A percentile compares a stretch with the other conserved stretches of the same genome.
These are phyloP conservation scores for Ondatra zibethicus DNA, from an alignment of 2,113 vertebrate species.

Conservation along the genomic window DNA sequence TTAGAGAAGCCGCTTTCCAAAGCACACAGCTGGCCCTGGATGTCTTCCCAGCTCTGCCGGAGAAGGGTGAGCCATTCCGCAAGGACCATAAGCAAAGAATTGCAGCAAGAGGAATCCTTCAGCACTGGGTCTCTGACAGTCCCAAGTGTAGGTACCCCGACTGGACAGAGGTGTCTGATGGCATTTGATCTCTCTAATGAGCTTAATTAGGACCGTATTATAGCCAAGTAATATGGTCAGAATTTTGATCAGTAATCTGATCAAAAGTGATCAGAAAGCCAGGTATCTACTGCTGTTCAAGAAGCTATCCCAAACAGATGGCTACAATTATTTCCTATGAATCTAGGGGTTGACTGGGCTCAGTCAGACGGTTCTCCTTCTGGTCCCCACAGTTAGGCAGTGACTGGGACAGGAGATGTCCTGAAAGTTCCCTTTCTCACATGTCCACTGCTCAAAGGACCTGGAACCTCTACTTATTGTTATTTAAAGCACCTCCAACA, in stretches of 20 bases:
- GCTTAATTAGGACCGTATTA: not conserved
- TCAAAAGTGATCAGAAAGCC: not conserved
- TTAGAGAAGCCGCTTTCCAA: constrained; percentile 59
- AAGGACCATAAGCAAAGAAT: not conserved
- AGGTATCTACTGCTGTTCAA: not conserved
- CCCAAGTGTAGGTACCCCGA: not conserved
- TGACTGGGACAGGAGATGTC: not conserved
- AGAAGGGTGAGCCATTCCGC: constrained; percentile 38
- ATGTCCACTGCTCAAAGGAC: not conserved
- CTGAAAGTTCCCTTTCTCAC: not conserved
- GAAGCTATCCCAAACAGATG: not conserved
- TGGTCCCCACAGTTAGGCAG: not conserved
- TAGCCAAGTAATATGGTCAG: not conserved
- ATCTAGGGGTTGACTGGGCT: not conserved
- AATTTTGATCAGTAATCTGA: too few relatives aligned
- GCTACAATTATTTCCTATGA: not conserved
- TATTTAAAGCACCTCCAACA: not conserved
- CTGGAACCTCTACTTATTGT: not conserved
- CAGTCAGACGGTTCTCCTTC: not conserved
- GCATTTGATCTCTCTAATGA: not conserved
- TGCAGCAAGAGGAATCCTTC: not conserved
- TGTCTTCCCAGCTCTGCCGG: constrained; percentile 52
- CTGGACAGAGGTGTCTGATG: too few relatives aligned
- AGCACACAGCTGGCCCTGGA: constrained; percentile 74
- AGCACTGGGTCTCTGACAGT: not conserved